Evolutionary conservation across 1,140 invertebrate genomes (phyloP).

Genomic region (Bombus polaris): DNA sequence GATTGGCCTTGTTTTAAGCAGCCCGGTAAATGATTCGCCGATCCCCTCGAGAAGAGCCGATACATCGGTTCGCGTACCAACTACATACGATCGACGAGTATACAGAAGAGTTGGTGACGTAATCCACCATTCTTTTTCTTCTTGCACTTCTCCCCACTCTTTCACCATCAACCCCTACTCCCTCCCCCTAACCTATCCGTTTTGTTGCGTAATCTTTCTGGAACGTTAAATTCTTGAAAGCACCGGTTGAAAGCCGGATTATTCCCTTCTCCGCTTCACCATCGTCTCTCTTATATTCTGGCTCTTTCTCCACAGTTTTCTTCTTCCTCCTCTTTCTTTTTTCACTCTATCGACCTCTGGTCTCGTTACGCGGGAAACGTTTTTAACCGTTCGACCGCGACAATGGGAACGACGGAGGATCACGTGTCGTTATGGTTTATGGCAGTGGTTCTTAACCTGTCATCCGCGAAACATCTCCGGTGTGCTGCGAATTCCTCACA

Average conservation of each 20-base stretch:
- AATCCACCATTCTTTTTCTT: not conserved
- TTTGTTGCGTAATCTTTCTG: conserved; percentile 24
- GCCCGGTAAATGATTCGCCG: conserved; percentile 38
- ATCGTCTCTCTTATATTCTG: not conserved
- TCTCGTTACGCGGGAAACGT: conserved; percentile 3
- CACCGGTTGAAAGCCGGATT: not conserved
- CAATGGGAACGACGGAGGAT: not conserved
- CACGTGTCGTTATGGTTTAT: not conserved
- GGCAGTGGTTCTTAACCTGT: no score
- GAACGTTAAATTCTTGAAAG: conserved; percentile 25
- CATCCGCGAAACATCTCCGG: no score
- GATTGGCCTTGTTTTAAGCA: conserved; percentile 66
- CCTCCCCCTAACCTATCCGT: not conserved
- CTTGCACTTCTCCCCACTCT: not conserved
- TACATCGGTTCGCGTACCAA: conserved; percentile 1
- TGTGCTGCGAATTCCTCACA: no score
- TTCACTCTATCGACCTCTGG: not conserved
- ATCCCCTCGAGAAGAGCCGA: conserved; percentile 46
- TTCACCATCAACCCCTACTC: not conserved
- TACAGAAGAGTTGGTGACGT: not conserved
- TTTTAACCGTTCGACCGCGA: not conserved
- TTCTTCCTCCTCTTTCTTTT: not conserved
- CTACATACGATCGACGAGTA: conserved; percentile 11
- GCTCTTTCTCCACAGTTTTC: not conserved
- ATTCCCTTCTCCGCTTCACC: not conserved